phyloP scores from a whole-genome alignment of 2,797 vertebrate species.

The Hemitrygon akajei region DNA sequence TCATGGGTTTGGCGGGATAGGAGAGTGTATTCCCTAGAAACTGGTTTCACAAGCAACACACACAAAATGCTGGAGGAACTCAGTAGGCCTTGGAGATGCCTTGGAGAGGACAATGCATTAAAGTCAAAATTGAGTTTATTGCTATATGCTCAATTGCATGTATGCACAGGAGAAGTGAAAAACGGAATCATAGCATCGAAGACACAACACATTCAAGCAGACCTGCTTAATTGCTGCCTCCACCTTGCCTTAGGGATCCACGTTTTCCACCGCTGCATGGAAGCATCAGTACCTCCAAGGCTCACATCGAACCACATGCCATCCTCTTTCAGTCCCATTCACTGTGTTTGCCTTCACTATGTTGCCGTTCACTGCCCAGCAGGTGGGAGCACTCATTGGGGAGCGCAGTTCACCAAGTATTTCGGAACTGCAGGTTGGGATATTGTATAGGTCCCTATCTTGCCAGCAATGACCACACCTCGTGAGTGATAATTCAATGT shows the following conservation, averaged over 20 bases:
- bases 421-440: neutral
- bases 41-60: too few relatives aligned
- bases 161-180: too few relatives aligned
- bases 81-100: neutral
- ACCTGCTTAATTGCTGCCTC: neutral
- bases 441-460: neutral
- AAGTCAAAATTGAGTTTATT: too few relatives aligned
- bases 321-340: neutral
- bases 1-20: too few relatives aligned
- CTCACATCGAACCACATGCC: neutral
- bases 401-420: neutral
- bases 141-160: too few relatives aligned
- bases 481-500: neutral
- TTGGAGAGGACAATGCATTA: neutral
- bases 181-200: too few relatives aligned
- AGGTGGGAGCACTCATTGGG: neutral
- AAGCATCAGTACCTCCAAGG: neutral
- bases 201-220: neutral
- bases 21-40: too few relatives aligned
- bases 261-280: neutral
- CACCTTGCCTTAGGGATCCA: neutral
- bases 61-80: too few relatives aligned
- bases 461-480: neutral
- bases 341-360: neutral
- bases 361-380: neutral